Conservation (phyloP, 2,113 vertebrate species). For the Ardeotis arabs region DNA sequence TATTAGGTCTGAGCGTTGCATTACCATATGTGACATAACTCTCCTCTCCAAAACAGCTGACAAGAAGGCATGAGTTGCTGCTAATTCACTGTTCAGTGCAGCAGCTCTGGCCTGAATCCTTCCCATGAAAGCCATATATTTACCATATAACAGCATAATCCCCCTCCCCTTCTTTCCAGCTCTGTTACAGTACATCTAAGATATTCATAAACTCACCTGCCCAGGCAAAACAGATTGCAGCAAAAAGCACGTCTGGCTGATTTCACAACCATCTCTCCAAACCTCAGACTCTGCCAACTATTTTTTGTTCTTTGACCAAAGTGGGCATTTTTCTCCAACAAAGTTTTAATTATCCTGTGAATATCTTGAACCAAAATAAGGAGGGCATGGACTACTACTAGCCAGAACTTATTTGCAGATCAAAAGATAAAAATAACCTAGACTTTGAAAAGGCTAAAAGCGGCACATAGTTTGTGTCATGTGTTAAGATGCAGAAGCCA, state of each 20-base stretch:
- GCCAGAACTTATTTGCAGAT: not conserved
- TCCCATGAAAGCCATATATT: not conserved
- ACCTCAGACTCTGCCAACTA: not conserved
- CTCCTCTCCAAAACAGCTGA: not conserved
- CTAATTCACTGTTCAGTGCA: not conserved
- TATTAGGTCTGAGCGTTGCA: not conserved
- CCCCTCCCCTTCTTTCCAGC: not conserved
- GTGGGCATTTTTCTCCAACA: not conserved
- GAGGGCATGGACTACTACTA: not conserved
- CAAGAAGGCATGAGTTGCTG: not conserved
- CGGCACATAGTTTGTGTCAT: not conserved
- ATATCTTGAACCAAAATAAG: not conserved
- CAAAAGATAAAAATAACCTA: slow-evolving; percentile 12
- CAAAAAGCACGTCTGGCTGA: not conserved
- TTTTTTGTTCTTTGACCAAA: not conserved
- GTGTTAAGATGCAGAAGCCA: not conserved
- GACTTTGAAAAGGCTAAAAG: not conserved
- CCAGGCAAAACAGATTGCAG: not conserved
- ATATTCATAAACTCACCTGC: not conserved
- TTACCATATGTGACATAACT: not conserved
- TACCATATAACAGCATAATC: not conserved
- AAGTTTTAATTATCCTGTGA: not conserved
- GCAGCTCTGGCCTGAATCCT: not conserved
- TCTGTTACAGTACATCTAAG: not conserved
- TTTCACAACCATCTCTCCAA: not conserved